Evolutionary conservation across 2,113 vertebrate genomes (phyloP).

Genomic region (Thoracochromis brauschi): DNA sequence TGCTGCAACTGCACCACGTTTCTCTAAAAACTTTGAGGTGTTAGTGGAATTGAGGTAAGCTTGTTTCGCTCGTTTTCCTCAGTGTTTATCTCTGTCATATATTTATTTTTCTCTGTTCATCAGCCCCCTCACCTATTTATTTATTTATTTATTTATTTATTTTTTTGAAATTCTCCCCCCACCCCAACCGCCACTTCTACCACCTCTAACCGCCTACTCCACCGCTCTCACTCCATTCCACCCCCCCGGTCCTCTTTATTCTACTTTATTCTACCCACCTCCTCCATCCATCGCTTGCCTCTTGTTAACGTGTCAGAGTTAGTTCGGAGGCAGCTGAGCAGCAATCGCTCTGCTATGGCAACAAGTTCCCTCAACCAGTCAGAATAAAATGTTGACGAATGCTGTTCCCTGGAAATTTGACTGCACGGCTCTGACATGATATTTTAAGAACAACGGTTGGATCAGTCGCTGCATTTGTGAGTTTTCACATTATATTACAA

Average conservation of each 20-base stretch:
- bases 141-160: neutral
- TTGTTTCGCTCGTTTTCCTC: neutral
- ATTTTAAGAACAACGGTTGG: neutral
- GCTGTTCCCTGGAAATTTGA: neutral
- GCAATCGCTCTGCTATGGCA: neutral
- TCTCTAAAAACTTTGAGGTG: neutral
- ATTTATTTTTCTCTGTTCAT: neutral
- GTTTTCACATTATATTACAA: neutral
- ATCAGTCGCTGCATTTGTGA: neutral
- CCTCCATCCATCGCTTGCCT: neutral
- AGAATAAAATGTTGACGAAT: neutral
- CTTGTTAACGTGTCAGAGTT: neutral
- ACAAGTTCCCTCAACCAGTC: slow-evolving; percentile 8
- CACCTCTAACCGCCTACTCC: neutral
- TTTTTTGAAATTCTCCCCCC: neutral
- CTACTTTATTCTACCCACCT: neutral
- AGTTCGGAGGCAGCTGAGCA: neutral
- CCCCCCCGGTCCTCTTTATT: neutral
- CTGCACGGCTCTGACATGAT: neutral
- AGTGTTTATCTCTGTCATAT: neutral
- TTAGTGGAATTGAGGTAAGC: slow-evolving; percentile 47
- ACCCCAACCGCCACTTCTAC: neutral
- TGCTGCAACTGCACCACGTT: neutral
- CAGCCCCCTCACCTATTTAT: neutral
- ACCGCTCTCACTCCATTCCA: neutral